These are phyloP conservation scores for Sesamia nonagrioides DNA, from an alignment of 1,140 invertebrate genomes.

Conservation along the genomic window DNA sequence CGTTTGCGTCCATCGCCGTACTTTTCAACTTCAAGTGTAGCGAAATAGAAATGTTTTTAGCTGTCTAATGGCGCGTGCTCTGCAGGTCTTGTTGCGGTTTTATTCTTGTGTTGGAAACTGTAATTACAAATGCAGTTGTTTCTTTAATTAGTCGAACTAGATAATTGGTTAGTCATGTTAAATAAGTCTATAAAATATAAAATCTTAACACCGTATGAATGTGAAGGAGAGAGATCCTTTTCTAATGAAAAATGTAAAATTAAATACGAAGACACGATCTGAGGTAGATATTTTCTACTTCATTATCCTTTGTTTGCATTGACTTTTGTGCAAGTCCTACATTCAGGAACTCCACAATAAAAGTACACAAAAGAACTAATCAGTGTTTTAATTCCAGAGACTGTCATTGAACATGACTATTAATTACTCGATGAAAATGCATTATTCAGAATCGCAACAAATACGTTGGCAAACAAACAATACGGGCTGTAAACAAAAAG, in stretches of 20 bases:
- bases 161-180: background rate
- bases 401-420: background rate
- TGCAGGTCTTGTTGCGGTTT: slow-evolving; percentile 6
- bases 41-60: slow-evolving; percentile 54
- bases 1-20: slow-evolving; percentile 74
- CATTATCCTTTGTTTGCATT: slow-evolving; percentile 25
- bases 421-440: background rate
- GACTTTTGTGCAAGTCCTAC: background rate
- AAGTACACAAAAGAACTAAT: slow-evolving; percentile 5
- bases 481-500: slow-evolving; percentile 3
- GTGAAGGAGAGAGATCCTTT: too few relatives aligned
- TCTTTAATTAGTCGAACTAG: background rate
- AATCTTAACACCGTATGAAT: too few relatives aligned
- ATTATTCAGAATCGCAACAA: slow-evolving; percentile 19
- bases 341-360: slow-evolving; percentile 2
- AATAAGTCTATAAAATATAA: background rate
- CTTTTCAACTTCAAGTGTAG: slow-evolving; percentile 59
- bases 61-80: slow-evolving; percentile 19
- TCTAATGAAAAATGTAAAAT: background rate
- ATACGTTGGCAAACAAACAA: slow-evolving; percentile 6
- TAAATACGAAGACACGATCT: background rate
- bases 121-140: background rate
- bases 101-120: background rate
- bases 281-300: slow-evolving; percentile 4
- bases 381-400: background rate